Conservation (phyloP, 2,797 vertebrate genomes). For the Rachycentron canadum region DNA sequence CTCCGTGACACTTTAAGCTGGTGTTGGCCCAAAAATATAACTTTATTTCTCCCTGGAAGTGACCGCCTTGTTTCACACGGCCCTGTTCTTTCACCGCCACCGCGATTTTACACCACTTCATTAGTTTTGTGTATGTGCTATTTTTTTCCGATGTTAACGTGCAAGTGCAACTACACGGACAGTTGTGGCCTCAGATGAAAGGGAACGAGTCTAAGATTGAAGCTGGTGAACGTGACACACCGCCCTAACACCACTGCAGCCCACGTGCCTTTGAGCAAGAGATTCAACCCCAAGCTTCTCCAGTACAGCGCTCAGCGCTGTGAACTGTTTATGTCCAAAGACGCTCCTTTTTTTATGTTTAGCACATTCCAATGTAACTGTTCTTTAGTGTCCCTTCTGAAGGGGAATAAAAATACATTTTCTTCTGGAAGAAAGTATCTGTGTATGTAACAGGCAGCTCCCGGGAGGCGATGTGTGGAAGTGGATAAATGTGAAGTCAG, state of each 20-base stretch:
- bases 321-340: constrained; percentile 11
- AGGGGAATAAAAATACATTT: constrained; percentile 5
- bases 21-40: constrained; percentile 43
- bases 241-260: not conserved
- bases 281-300: not conserved
- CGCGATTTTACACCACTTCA: constrained; percentile 3
- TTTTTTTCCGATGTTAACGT: constrained; percentile 1
- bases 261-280: constrained; percentile 4
- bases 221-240: not conserved
- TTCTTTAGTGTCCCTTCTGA: constrained; percentile 16
- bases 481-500: constrained; percentile 33
- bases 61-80: constrained; percentile 16
- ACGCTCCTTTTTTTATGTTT: constrained; percentile 13
- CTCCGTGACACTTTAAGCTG: constrained; percentile 30
- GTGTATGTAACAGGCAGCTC: constrained; percentile 31
- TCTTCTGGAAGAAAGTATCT: constrained; percentile 18
- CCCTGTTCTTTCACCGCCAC: not conserved
- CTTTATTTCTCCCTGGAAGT: constrained; percentile 32
- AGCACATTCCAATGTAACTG: constrained; percentile 8
- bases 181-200: not conserved
- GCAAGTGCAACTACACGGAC: not conserved
- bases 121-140: not conserved
- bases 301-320: not conserved
- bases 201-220: not conserved
- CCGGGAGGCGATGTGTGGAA: constrained; percentile 30